A percentile compares a stretch with the other conserved stretches of the same genome.
phyloP scores from a whole-genome alignment of 1,140 invertebrate genomes.

The Sycophila sp. region DNA sequence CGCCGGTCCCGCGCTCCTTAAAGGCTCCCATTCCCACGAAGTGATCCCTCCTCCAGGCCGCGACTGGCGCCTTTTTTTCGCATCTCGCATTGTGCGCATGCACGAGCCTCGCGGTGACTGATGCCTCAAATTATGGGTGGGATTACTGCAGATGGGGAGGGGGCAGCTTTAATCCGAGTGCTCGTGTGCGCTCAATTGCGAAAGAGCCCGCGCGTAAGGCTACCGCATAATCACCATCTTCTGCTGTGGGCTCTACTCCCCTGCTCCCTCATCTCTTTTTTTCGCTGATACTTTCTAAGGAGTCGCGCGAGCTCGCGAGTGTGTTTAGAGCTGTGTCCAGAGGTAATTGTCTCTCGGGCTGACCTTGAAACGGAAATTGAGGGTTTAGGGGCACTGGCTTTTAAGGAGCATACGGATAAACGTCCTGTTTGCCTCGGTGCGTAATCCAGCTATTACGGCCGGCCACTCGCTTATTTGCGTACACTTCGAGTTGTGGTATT shows the following conservation, averaged over 20 bases:
- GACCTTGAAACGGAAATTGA: neutral
- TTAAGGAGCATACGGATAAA: too few relatives aligned
- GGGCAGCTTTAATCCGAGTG: conserved; percentile 1
- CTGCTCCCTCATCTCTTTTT: neutral
- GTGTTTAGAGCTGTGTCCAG: neutral
- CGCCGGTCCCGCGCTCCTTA: neutral
- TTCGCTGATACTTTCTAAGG: neutral
- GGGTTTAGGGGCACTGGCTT: too few relatives aligned
- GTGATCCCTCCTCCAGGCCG: neutral
- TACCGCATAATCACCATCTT: too few relatives aligned
- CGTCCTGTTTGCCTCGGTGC: too few relatives aligned
- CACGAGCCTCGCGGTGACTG: neutral
- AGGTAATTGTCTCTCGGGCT: neutral
- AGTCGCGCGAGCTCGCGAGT: neutral
- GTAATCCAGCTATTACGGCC: too few relatives aligned
- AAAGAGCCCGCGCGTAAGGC: neutral
- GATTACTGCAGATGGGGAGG: neutral
- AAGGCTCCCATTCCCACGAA: conserved; percentile 10
- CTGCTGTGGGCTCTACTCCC: too few relatives aligned
- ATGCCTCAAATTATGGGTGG: neutral
- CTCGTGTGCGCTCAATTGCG: neutral
- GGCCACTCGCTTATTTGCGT: too few relatives aligned
- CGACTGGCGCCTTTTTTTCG: neutral
- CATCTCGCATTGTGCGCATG: neutral
- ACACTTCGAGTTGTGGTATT: too few relatives aligned